Conservation (phyloP, 2,797 vertebrate genomes). For the Darevskia nairensis region DNA sequence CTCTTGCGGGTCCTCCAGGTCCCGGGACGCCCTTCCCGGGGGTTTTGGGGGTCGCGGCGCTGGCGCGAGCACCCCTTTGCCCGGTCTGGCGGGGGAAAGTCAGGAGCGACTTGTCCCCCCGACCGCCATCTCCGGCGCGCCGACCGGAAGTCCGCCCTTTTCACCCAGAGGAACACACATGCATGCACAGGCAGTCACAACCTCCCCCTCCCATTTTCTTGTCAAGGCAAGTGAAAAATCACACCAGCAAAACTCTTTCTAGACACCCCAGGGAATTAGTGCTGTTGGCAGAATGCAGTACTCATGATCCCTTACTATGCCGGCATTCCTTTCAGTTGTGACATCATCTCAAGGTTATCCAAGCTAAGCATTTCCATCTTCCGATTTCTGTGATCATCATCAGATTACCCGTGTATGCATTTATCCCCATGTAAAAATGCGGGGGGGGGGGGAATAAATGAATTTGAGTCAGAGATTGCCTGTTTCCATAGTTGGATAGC, state of each 20-base stretch:
- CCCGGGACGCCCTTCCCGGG: too few species aligned
- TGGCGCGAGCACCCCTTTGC: too few species aligned
- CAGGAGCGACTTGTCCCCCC: too few species aligned
- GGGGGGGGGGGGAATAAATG: too few species aligned
- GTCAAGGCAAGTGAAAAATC: conserved; percentile 52
- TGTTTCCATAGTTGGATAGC: not conserved
- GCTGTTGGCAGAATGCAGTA: conserved; percentile 19
- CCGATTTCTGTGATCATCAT: not conserved
- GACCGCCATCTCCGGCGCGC: too few species aligned
- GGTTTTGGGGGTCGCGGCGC: too few species aligned
- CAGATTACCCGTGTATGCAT: not conserved
- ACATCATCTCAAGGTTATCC: not conserved
- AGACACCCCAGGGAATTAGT: conserved; percentile 41
- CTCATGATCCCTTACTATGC: conserved; percentile 33
- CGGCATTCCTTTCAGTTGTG: conserved; percentile 46
- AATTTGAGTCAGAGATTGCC: not conserved
- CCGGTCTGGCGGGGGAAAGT: too few species aligned
- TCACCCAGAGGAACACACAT: conserved; percentile 10
- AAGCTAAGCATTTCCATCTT: not conserved
- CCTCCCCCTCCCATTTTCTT: conserved; percentile 11
- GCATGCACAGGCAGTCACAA: not conserved
- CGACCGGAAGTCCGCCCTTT: too few species aligned
- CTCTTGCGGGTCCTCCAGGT: too few species aligned
- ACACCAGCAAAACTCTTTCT: conserved; percentile 48
- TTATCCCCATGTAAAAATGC: not conserved